Conservation (phyloP, 2,797 vertebrate genomes). For the Dermochelys coriacea region DNA sequence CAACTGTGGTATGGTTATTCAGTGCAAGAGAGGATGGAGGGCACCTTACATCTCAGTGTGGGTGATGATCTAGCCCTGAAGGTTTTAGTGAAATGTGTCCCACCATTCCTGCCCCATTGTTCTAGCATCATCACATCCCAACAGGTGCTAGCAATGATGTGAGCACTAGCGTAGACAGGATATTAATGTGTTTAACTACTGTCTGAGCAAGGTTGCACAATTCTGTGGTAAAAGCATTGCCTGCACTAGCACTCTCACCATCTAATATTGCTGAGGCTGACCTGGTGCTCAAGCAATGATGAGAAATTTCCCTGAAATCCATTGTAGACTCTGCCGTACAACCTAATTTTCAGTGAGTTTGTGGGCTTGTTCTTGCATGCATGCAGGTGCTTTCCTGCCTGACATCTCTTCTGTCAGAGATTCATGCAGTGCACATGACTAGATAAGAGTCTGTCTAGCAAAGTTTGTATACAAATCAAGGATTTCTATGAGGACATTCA, state of each 20-base stretch:
- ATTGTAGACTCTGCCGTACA: not conserved
- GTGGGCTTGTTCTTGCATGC: not conserved
- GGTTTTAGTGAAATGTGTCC: not conserved
- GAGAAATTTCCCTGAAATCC: not conserved
- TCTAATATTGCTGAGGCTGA: not conserved
- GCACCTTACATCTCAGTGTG: not conserved
- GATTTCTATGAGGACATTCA: not conserved
- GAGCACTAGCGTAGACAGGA: not conserved
- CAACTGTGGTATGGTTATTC: not conserved
- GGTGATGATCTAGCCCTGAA: not conserved
- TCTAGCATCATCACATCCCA: not conserved
- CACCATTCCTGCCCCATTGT: not conserved
- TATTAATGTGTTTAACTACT: not conserved
- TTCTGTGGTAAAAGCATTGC: not conserved
- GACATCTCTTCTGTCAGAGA: not conserved
- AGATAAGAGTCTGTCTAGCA: not conserved
- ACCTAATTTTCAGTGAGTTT: not conserved
- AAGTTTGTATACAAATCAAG: not conserved
- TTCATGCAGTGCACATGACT: not conserved
- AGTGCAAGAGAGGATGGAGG: not conserved
- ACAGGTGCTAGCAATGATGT: not conserved
- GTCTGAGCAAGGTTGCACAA: not conserved
- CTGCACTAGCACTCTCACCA: not conserved
- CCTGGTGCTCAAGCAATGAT: not conserved
- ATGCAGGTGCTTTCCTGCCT: not conserved